These are phyloP conservation scores for Pinna nobilis DNA, from an alignment of 1,140 invertebrate genomes.

Conservation along the genomic window DNA sequence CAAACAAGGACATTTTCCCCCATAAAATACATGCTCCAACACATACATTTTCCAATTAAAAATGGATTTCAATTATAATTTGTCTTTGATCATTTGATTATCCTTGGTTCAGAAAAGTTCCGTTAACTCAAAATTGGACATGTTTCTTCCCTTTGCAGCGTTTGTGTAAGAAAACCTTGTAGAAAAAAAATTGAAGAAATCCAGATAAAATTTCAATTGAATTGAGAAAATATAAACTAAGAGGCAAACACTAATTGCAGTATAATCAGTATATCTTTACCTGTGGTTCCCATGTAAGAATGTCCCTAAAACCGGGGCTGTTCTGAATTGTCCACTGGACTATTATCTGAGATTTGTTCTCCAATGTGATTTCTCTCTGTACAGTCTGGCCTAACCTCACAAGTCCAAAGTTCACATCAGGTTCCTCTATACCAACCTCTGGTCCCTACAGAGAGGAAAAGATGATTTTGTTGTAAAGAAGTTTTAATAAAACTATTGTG, in stretches of 20 bases:
- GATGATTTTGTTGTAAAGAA: no score
- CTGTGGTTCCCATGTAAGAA: slow-evolving; percentile 42
- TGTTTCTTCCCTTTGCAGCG: neutral
- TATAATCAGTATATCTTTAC: slow-evolving; percentile 21
- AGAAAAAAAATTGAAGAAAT: neutral
- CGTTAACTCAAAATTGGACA: neutral
- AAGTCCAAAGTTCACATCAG: slow-evolving; percentile 71
- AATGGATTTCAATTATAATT: no score
- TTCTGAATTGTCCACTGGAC: slow-evolving; percentile 51
- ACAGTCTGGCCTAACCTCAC: slow-evolving; percentile 59
- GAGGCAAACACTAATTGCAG: neutral
- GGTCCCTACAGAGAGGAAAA: no score
- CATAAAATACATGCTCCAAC: no score
- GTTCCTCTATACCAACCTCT: slow-evolving; percentile 63
- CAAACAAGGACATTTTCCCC: no score
- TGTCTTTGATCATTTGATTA: no score
- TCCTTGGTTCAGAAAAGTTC: no score
- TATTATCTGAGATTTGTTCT: slow-evolving; percentile 61
- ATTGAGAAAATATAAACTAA: neutral
- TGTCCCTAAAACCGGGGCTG: slow-evolving; percentile 23
- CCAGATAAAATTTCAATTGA: neutral
- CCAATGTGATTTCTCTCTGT: slow-evolving; percentile 57
- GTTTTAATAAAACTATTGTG: no score
- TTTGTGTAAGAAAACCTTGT: neutral
- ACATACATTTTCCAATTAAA: no score